phyloP scores from a whole-genome alignment of 2,888 invertebrate species.

The Tetrapedia diversipes region DNA sequence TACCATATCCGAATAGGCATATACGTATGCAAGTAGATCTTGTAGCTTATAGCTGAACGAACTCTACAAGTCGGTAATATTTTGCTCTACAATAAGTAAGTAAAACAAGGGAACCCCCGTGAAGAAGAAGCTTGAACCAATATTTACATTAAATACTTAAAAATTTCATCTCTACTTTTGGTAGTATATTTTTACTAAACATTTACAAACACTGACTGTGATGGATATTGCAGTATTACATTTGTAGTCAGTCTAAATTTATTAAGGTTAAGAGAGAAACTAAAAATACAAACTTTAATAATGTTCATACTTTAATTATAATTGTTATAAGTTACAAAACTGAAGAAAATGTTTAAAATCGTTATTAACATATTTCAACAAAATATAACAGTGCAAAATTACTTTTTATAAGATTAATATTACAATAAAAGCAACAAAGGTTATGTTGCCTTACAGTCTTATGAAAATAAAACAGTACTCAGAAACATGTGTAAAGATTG shows the following conservation, averaged over 20 bases:
- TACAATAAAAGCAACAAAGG: constrained; percentile 12
- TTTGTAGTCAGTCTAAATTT: not conserved
- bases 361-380: not conserved
- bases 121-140: too few relatives aligned
- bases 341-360: not conserved
- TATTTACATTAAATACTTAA: too few relatives aligned
- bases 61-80: too few relatives aligned
- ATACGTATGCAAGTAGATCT: too few relatives aligned
- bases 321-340: not conserved
- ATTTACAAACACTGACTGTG: not conserved
- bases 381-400: not conserved
- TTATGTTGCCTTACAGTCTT: constrained; percentile 29
- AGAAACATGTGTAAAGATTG: not conserved
- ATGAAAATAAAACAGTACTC: constrained; percentile 13
- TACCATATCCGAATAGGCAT: too few relatives aligned
- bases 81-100: too few relatives aligned
- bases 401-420: not conserved
- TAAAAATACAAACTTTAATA: not conserved
- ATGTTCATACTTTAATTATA: too few relatives aligned
- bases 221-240: not conserved
- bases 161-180: not conserved
- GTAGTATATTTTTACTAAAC: not conserved
- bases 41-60: too few relatives aligned
- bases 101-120: too few relatives aligned
- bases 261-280: not conserved